Percentiles rank a stretch among this genome's conserved stretches.
These are phyloP conservation scores for Rhamphomyia laevipes DNA, from an alignment of 2,888 invertebrate genomes.

Conservation along the genomic window DNA sequence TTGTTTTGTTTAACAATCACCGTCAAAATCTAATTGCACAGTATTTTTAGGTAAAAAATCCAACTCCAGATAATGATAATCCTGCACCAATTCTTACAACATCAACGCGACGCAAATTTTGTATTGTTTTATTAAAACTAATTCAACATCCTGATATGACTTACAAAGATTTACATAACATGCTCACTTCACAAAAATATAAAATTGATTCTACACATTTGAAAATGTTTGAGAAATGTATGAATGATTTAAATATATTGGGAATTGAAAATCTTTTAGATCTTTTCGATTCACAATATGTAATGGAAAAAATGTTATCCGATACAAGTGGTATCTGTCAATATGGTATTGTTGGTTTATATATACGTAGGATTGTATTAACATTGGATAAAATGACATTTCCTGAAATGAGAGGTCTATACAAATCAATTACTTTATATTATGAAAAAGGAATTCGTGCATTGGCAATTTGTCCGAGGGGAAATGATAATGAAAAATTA, in stretches of 20 bases:
- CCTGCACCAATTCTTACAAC: constrained; percentile 40
- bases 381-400: constrained; percentile 76
- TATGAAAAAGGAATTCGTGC: constrained; percentile 42
- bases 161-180: constrained; percentile 50
- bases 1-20: not conserved
- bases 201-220: constrained; percentile 29
- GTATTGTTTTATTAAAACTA: constrained; percentile 65
- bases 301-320: constrained; percentile 47
- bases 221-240: constrained; percentile 45
- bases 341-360: constrained; percentile 52
- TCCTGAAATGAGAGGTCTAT: constrained; percentile 65
- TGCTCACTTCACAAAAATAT: constrained; percentile 40
- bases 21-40: too few species aligned
- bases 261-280: constrained; percentile 56
- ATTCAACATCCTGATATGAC: constrained; percentile 71
- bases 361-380: constrained; percentile 67
- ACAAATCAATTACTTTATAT: constrained; percentile 58
- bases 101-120: constrained; percentile 62
- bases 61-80: constrained; percentile 23
- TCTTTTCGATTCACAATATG: constrained; percentile 48
- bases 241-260: constrained; percentile 36
- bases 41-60: constrained; percentile 25
- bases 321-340: constrained; percentile 37
- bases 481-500: not conserved
- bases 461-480: constrained; percentile 10